A percentile compares a stretch with the other conserved stretches of the same genome.
phyloP scores from a whole-genome alignment of 2,113 vertebrate genomes.

The Pseudorectes ferrugineus region DNA sequence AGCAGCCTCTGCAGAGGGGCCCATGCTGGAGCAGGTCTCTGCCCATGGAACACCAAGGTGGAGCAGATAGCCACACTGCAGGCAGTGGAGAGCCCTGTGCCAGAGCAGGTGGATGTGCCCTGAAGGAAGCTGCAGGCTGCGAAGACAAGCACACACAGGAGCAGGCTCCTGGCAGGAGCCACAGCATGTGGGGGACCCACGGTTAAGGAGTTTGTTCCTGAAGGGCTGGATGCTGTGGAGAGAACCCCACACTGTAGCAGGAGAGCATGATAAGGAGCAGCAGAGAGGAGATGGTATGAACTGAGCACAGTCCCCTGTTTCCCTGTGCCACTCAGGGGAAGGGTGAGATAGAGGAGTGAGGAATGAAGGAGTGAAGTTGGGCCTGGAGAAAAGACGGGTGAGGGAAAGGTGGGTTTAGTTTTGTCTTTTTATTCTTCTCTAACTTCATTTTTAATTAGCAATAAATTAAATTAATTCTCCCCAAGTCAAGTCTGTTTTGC shows the following conservation, averaged over 20 bases:
- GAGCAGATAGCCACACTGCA: neutral
- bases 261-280: neutral
- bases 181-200: accelerated
- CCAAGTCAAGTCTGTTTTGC: neutral
- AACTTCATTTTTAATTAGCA: neutral
- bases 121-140: neutral
- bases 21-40: neutral
- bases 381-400: neutral
- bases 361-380: neutral
- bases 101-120: neutral
- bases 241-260: neutral
- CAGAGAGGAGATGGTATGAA: neutral
- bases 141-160: neutral
- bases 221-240: neutral
- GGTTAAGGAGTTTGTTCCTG: neutral
- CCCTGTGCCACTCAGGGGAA: neutral
- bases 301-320: neutral
- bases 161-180: neutral
- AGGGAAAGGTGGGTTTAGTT: neutral
- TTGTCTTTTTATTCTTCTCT: neutral
- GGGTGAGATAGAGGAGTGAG: neutral
- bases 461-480: neutral
- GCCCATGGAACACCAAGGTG: neutral
- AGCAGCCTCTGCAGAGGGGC: neutral
- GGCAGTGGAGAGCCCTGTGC: neutral